Evolutionary conservation across 2,888 invertebrate genomes (phyloP).

Genomic region (Masnerella sp.): DNA sequence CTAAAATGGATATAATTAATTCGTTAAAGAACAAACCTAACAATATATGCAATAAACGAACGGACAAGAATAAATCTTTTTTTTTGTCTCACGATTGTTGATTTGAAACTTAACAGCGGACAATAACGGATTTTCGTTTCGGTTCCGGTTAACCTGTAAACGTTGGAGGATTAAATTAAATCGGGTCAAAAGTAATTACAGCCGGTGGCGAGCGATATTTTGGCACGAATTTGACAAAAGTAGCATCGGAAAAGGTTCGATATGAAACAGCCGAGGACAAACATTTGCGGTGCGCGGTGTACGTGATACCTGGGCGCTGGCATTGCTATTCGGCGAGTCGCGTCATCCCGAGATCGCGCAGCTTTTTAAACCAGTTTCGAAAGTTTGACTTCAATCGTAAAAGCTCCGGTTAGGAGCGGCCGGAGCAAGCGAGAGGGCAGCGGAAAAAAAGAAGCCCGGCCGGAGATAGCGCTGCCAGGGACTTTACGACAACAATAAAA

Average conservation of each 20-base stretch:
- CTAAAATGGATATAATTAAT: too few species aligned
- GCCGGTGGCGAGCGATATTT: constrained; percentile 12
- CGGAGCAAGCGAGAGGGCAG: constrained; percentile 14
- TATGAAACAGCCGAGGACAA: constrained; percentile 45
- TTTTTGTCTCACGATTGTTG: too few species aligned
- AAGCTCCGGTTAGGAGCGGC: constrained; percentile 37
- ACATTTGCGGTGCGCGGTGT: constrained; percentile 45
- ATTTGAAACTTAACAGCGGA: too few species aligned
- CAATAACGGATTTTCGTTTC: too few species aligned
- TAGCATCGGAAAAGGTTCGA: constrained; percentile 26
- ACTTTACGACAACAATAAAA: constrained; percentile 70
- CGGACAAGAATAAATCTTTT: too few species aligned
- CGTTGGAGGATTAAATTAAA: constrained; percentile 18
- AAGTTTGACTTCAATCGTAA: constrained; percentile 64
- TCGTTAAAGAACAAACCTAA: too few species aligned
- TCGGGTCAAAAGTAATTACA: constrained; percentile 30
- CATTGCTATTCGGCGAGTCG: constrained; percentile 55
- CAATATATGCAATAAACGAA: too few species aligned
- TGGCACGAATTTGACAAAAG: constrained; percentile 32
- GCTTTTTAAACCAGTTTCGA: constrained; percentile 66
- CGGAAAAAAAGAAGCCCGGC: constrained; percentile 26
- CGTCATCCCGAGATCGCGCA: constrained; percentile 56
- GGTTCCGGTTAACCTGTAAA: constrained; percentile 11
- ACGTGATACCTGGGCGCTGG: constrained; percentile 42
- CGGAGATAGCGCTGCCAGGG: constrained; percentile 47